A percentile compares a stretch with the other conserved stretches of the same genome.
Evolutionary conservation across 2,888 invertebrate species (phyloP).

Genomic region (Phorcus lineatus): DNA sequence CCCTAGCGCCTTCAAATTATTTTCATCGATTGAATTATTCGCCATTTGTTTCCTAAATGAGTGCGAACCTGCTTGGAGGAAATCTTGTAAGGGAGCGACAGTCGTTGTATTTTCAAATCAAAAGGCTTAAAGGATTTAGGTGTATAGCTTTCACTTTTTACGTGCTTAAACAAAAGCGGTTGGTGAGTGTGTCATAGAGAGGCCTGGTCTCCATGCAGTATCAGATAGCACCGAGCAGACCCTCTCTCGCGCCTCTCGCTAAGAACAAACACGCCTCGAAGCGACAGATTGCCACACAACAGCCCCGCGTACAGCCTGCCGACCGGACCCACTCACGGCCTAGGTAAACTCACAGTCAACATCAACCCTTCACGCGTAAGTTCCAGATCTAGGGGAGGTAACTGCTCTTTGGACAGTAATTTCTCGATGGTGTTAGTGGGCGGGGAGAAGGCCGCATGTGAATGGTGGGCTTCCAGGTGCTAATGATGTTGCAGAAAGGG

Average conservation of each 20-base stretch:
- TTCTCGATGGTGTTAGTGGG: neutral
- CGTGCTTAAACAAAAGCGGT: constrained; percentile 7
- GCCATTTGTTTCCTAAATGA: constrained; percentile 30
- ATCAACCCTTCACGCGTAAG: no score
- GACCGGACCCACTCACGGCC: no score
- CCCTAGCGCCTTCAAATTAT: constrained; percentile 25
- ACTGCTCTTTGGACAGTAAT: no score
- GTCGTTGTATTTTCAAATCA: constrained; percentile 24
- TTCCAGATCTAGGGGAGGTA: neutral
- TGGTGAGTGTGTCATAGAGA: neutral
- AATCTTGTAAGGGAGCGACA: neutral
- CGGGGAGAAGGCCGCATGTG: neutral
- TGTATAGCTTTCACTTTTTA: constrained; percentile 21
- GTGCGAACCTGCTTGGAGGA: constrained; percentile 28
- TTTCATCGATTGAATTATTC: constrained; percentile 33
- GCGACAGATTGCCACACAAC: neutral
- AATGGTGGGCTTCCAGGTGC: neutral
- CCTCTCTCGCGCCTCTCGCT: neutral
- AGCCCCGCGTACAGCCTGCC: no score
- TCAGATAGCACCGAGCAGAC: neutral
- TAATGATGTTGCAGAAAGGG: neutral
- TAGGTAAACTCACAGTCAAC: no score
- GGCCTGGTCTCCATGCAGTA: neutral
- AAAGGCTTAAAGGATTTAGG: constrained; percentile 25
- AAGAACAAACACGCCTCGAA: neutral